Base-by-base conservation (phyloP, 2,888 invertebrate species). In the Lingula anatina region DNA sequence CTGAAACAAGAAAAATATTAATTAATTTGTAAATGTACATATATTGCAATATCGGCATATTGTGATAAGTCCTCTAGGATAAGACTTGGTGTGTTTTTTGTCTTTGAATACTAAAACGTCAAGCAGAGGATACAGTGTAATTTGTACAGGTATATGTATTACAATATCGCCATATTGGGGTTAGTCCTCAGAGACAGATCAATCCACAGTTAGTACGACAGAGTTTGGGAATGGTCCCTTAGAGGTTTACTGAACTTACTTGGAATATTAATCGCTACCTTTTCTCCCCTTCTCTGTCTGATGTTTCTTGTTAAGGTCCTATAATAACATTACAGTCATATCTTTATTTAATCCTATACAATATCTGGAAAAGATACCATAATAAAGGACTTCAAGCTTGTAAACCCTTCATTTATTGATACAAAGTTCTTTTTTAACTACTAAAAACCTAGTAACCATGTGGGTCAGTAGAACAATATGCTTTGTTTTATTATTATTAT, bases 201-300 rank as follows among this genome's bases (percentile, higher is more conserved):
- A n/a, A n/a, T n/a, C n/a, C n/a, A n/a, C 15, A 36, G 28, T 44
- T 5, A 23, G 15, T 31, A n/a, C 35, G 9, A n/a, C 9, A 12
- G 35, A 31, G 9, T 31, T 9, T 31, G 9, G 35, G 9, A 12
- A 9, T 31, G 9, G 35, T 31, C n/a, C 31, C n/a, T 46, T 26
- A 9, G 23, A 23, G 7, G 23, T 41, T 5, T 24, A 31, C 26
- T n/a, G 44, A 41, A 69, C 79, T 79, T 81, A 94, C 94, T 86
- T 76, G 97, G 97, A 70, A 99, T 82, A 80, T 99, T 95, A 57
- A 99, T 96, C 51, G 89, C 88, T 20, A 96, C 93, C 80, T 96
- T 97, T 79, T 92, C 90, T 46, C 92, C 92, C 56, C 97, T 82
- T 64, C 99, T 82, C 68, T 87, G 79, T 48, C 96, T 84, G 59